A percentile compares a stretch with the other conserved stretches of the same genome.
Evolutionary conservation across 2,888 invertebrate genomes (phyloP).

Genomic region (Gymnosoma rotundatum): DNA sequence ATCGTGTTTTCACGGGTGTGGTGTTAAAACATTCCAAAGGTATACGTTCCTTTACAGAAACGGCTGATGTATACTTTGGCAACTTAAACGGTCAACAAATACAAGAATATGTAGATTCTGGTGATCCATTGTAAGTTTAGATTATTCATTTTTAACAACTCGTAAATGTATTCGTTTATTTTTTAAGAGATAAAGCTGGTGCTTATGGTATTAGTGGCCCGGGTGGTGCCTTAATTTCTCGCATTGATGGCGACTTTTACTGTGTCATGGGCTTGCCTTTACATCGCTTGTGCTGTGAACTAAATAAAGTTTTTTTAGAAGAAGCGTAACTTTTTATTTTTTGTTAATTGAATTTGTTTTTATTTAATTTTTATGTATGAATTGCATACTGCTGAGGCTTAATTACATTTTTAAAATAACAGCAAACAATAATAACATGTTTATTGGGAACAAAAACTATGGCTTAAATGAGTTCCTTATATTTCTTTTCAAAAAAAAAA

Average conservation of each 20-base stretch:
- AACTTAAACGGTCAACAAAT: conserved; percentile 89
- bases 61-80: conserved; percentile 92
- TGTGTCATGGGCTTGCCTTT: conserved; percentile 95
- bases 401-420: no score
- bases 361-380: neutral
- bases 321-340: conserved; percentile 12
- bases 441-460: no score
- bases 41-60: conserved; percentile 89
- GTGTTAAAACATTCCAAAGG: conserved; percentile 86
- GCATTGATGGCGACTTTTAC: conserved; percentile 92
- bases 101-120: conserved; percentile 91
- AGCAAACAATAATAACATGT: no score
- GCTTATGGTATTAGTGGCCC: conserved; percentile 94
- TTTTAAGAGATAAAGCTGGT: conserved; percentile 93
- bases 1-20: conserved; percentile 94
- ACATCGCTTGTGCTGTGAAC: conserved; percentile 84
- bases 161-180: neutral
- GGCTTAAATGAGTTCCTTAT: no score
- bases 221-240: conserved; percentile 91
- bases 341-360: neutral
- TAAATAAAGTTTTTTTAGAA: conserved; percentile 83
- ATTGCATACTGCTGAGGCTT: no score
- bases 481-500: no score
- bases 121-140: conserved; percentile 91
- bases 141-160: neutral